Conservation (phyloP, 2,797 vertebrate genomes). For the Chaunax sp. region DNA sequence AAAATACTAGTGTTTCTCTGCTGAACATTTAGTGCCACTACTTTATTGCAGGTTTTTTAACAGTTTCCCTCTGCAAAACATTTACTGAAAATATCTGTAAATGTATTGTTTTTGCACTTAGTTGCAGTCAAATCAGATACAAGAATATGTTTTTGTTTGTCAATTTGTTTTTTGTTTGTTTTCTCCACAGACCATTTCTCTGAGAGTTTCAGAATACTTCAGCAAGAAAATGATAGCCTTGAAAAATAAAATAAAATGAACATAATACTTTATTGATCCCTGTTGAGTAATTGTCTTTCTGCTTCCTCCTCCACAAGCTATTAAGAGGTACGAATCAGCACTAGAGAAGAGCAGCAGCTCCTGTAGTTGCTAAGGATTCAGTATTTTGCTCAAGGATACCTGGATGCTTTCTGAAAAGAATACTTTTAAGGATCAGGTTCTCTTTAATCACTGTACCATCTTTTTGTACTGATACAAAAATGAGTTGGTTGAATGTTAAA, state of each 20-base stretch:
- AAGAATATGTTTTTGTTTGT: too few species aligned
- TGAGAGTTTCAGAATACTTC: slow-evolving; percentile 14
- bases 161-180: slow-evolving; percentile 5
- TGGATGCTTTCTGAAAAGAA: slow-evolving; percentile 16
- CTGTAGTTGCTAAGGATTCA: slow-evolving; percentile 30
- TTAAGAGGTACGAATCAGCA: slow-evolving; percentile 16
- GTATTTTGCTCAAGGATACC: slow-evolving; percentile 37
- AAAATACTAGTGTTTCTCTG: too few species aligned
- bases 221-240: slow-evolving; percentile 3
- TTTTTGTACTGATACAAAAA: not conserved
- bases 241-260: slow-evolving; percentile 2
- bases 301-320: slow-evolving; percentile 5
- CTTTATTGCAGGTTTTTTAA: not conserved
- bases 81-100: too few species aligned
- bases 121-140: not conserved
- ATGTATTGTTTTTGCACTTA: too few species aligned
- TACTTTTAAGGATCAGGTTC: slow-evolving; percentile 4
- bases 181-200: slow-evolving; percentile 8
- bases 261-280: slow-evolving; percentile 41
- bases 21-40: too few species aligned
- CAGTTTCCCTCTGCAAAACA: too few species aligned
- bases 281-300: slow-evolving; percentile 32
- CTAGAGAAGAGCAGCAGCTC: slow-evolving; percentile 21
- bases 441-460: slow-evolving; percentile 3
- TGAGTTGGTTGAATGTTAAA: slow-evolving; percentile 30